Percentiles rank a stretch among this genome's conserved stretches.
Evolutionary conservation across 2,113 vertebrate species (phyloP).

Genomic region (pig (Sus scrofa)): DNA sequence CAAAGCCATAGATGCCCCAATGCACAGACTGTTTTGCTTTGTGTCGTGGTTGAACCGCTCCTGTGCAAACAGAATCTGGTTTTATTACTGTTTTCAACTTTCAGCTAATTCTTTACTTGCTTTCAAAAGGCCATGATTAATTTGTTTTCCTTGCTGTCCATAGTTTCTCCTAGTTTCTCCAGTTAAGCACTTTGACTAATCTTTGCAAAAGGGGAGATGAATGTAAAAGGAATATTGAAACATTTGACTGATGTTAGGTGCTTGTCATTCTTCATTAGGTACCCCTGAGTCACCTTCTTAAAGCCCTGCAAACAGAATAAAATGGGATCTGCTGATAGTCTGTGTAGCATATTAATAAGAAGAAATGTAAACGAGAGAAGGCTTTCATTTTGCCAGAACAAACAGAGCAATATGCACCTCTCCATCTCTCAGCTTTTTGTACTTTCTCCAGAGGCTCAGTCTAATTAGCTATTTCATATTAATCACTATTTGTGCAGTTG

Average conservation of each 20-base stretch:
- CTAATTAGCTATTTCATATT: conserved; percentile 83
- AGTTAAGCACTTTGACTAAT: conserved; percentile 61
- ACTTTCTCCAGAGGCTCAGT: conserved; percentile 70
- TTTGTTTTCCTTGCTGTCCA: conserved; percentile 39
- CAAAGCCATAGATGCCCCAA: conserved; percentile 39
- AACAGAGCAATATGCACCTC: conserved; percentile 79
- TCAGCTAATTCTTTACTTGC: conserved; percentile 47
- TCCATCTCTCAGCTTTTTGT: conserved; percentile 70
- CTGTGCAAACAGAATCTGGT: conserved; percentile 53
- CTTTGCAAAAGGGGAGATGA: conserved; percentile 32
- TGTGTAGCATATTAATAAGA: conserved; percentile 71
- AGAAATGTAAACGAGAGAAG: conserved; percentile 71
- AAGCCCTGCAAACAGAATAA: conserved; percentile 41
- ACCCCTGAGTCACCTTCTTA: conserved; percentile 72
- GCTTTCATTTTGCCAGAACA: conserved; percentile 81
- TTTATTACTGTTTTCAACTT: conserved; percentile 56
- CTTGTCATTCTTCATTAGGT: conserved; percentile 77
- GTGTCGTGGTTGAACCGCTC: conserved; percentile 42
- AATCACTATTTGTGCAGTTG: conserved; percentile 72
- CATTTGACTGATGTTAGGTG: conserved; percentile 64
- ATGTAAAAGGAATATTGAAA: conserved; percentile 58
- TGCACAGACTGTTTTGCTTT: not conserved
- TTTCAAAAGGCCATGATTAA: conserved; percentile 63
- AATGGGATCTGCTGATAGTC: not conserved
- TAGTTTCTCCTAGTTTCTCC: conserved; percentile 49